Base-by-base conservation (phyloP, 1,140 invertebrate genomes). In the Telenomus remus region DNA sequence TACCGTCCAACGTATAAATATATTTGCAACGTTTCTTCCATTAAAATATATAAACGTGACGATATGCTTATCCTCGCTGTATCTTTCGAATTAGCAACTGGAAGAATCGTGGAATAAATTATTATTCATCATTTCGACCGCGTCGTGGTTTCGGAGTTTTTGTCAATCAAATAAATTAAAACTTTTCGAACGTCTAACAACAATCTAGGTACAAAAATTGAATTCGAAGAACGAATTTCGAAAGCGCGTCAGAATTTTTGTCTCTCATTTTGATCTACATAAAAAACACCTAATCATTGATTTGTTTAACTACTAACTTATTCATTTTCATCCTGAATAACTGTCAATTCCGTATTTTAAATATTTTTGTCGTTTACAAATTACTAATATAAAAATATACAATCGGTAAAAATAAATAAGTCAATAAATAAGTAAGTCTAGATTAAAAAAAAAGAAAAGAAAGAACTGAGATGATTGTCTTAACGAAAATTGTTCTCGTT, bases 1-100 rank as follows among this genome's bases (percentile, higher is more conserved):
- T 61, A 79, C 72, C 66, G 43, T 65, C 55, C 59, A 78, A 81
- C 70, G 78, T 81, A 82, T 77, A 81, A 82, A 82, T 82, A 81
- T 81, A 80, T 65, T 78, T 74, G 61, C 57, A 34, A 77, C 76
- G n/a, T 70, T 39, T 27, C 6, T 27, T 27, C 19, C 48, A 65
- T 77, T 42, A 55, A 70, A 81, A 78, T 81, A 81, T 51, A 81
- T 79, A 82, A 81, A 75, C 19, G 19, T 78, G 64, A 79, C 79
- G 81, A 82, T 82, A 82, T 82, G 81, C 79, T 82, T 69, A 43
- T 71, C 49, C 64, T 51, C 72, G 70, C 66, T 56, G 44, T 72
- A 54, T 37, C 42, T 70, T 9, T 43, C 57, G 42, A 69, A 74
- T 54, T 59, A 37, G 64, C 59, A 64, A 55, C 56, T 76, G 47